A percentile compares a stretch with the other conserved stretches of the same genome.
These are phyloP conservation scores for Therioaphis trifolii DNA, from an alignment of 2,888 invertebrate species.

Conservation along the genomic window DNA sequence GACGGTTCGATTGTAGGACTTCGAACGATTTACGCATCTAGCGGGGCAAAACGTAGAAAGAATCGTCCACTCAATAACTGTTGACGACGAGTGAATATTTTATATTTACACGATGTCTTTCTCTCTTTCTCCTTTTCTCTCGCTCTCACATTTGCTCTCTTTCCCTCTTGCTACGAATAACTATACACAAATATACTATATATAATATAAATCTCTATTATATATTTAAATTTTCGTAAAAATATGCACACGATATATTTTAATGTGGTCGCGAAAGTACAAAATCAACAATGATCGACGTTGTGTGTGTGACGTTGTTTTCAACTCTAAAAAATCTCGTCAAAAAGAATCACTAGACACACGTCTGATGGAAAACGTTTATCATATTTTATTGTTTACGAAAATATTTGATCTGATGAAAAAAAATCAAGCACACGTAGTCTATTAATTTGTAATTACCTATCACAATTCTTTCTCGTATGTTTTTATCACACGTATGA, in stretches of 20 bases:
- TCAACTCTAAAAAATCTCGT: too few relatives aligned
- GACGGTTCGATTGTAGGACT: neutral
- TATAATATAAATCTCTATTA: too few relatives aligned
- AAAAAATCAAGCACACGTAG: neutral
- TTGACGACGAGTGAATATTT: neutral
- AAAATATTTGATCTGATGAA: neutral
- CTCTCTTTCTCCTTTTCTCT: too few relatives aligned
- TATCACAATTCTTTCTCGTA: neutral
- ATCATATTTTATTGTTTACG: neutral
- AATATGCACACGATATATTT: too few relatives aligned
- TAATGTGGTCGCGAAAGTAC: too few relatives aligned
- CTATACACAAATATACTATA: too few relatives aligned
- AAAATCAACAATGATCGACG: too few relatives aligned
- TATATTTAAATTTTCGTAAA: too few relatives aligned
- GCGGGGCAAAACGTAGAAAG: neutral
- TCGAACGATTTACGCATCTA: neutral
- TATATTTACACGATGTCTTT: slow-evolving; percentile 5
- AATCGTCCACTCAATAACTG: slow-evolving; percentile 5
- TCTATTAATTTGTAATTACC: too few relatives aligned
- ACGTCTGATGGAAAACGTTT: neutral
- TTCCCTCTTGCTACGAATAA: too few relatives aligned
- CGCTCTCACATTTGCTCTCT: too few relatives aligned
- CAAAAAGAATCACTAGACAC: slow-evolving; percentile 5
- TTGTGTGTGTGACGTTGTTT: too few relatives aligned
- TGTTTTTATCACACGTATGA: neutral